A percentile compares a stretch with the other conserved stretches of the same genome.
These are phyloP conservation scores for Neoarius graeffei DNA, from an alignment of 2,113 vertebrate species.

Conservation along the genomic window DNA sequence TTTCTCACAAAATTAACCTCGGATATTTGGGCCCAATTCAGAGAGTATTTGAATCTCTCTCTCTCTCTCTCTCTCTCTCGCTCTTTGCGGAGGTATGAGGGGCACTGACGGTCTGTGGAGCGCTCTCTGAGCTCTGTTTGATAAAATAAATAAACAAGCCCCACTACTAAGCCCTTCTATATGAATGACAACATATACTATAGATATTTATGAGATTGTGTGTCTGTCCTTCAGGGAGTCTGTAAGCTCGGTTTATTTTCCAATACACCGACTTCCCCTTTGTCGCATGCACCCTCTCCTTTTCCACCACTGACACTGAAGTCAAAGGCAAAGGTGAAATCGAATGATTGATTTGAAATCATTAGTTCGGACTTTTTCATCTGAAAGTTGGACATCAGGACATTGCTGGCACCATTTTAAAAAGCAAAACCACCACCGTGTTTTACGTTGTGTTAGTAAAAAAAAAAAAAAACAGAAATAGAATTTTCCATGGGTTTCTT, in stretches of 20 bases:
- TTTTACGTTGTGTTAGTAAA: background rate
- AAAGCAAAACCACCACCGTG: background rate
- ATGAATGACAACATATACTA: slow-evolving; percentile 47
- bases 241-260: slow-evolving; percentile 32
- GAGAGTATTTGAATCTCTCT: slow-evolving; percentile 92
- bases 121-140: slow-evolving; percentile 47
- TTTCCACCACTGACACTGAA: background rate
- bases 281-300: background rate
- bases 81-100: slow-evolving; percentile 43
- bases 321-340: background rate
- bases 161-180: slow-evolving; percentile 43
- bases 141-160: slow-evolving; percentile 55
- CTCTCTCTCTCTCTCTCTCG: slow-evolving; percentile 57
- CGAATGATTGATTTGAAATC: background rate
- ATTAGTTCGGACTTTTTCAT: background rate
- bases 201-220: slow-evolving; percentile 36
- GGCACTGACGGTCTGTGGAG: slow-evolving; percentile 27
- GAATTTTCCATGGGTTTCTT: background rate
- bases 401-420: background rate
- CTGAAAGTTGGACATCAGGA: background rate
- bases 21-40: slow-evolving; percentile 99
- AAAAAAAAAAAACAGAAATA: background rate
- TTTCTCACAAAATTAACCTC: slow-evolving; percentile 99
- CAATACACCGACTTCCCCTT: slow-evolving; percentile 31
- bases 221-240: slow-evolving; percentile 17